Conservation (phyloP, 2,888 invertebrate genomes). For the Caenorhabditis zanzibari region DNA sequence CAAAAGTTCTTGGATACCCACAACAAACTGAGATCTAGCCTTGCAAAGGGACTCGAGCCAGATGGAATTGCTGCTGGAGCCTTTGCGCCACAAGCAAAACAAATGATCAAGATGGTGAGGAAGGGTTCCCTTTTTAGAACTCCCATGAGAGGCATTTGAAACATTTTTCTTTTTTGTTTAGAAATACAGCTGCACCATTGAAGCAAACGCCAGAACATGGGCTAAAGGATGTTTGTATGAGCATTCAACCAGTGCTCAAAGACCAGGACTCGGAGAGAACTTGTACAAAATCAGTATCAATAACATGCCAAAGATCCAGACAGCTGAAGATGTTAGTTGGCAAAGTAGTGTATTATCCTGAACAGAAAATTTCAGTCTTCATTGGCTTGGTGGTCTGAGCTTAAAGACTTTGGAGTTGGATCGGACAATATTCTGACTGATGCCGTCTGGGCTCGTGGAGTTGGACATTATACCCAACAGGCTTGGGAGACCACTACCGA, state of each 20-base stretch:
- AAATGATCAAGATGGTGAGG: constrained; percentile 56
- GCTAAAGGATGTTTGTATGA: constrained; percentile 61
- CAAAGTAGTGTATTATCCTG: too few relatives aligned
- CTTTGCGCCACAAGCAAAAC: constrained; percentile 58
- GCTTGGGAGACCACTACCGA: constrained; percentile 69
- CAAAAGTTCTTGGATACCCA: constrained; percentile 54
- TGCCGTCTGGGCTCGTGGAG: constrained; percentile 44
- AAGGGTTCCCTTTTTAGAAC: background rate
- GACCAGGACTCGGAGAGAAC: constrained; percentile 69
- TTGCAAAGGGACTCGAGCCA: constrained; percentile 62
- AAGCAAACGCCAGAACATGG: constrained; percentile 69
- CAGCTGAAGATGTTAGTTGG: constrained; percentile 44
- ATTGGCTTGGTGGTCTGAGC: constrained; percentile 70
- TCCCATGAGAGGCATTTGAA: background rate
- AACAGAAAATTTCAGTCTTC: constrained; percentile 45
- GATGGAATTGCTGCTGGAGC: constrained; percentile 63
- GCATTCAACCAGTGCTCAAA: constrained; percentile 57
- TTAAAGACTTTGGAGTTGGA: constrained; percentile 69
- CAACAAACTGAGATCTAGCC: constrained; percentile 53
- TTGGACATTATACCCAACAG: constrained; percentile 74
- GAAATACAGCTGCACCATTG: constrained; percentile 63
- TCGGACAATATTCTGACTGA: constrained; percentile 57
- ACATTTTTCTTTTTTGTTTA: constrained; percentile 19
- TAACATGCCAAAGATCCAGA: constrained; percentile 48
- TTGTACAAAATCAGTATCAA: constrained; percentile 59